Conservation (phyloP, 1,140 invertebrate genomes). For the Diplogasteroides magnus region DNA sequence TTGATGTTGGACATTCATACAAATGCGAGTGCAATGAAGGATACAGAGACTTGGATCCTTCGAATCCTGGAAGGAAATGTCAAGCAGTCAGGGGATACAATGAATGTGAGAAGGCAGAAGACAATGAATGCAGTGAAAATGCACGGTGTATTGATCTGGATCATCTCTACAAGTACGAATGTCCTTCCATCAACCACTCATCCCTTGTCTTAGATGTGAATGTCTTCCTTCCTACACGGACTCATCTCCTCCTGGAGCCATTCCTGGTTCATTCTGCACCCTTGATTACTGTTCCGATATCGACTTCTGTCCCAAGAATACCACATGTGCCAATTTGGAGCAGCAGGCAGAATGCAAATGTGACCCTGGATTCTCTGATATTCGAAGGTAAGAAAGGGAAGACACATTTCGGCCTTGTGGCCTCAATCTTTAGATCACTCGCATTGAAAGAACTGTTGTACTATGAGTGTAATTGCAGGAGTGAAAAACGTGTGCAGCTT, state of each 20-base stretch:
- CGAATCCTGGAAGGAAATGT: constrained; percentile 41
- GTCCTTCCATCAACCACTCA: background rate
- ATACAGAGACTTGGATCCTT: constrained; percentile 47
- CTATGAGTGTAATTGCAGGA: too few relatives aligned
- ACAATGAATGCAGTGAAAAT: constrained; percentile 51
- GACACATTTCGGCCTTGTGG: too few relatives aligned
- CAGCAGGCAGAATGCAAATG: constrained; percentile 53
- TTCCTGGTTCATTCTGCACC: constrained; percentile 49
- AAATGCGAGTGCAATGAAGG: constrained; percentile 41
- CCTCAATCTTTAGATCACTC: too few relatives aligned
- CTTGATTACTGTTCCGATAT: constrained; percentile 54
- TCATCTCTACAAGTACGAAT: constrained; percentile 51
- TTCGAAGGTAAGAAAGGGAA: constrained; percentile 26
- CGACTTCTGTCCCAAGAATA: constrained; percentile 51
- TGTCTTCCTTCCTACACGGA: constrained; percentile 44
- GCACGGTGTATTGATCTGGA: constrained; percentile 51
- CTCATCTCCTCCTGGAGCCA: constrained; percentile 40
- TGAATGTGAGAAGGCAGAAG: constrained; percentile 48
- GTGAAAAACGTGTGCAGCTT: constrained; percentile 38
- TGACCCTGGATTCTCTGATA: constrained; percentile 48
- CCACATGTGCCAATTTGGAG: constrained; percentile 49
- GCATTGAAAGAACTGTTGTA: too few relatives aligned
- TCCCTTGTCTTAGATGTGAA: constrained; percentile 18
- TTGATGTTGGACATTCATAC: constrained; percentile 48
- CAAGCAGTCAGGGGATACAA: constrained; percentile 37